A percentile compares a stretch with the other conserved stretches of the same genome.
These are phyloP conservation scores for Lucifuga dentata DNA, from an alignment of 2,113 vertebrate genomes.

Conservation along the genomic window DNA sequence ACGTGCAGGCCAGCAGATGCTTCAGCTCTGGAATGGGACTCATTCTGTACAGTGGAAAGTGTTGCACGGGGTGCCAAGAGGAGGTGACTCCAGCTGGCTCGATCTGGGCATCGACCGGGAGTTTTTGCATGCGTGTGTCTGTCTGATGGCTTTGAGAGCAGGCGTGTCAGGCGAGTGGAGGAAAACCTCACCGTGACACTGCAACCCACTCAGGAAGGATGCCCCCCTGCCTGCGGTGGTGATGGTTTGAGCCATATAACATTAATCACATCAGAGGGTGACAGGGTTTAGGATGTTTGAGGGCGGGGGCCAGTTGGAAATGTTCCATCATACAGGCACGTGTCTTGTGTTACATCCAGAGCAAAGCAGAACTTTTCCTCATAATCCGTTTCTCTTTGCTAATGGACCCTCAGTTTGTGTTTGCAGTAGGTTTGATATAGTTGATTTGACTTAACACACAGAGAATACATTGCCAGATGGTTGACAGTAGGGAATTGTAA, in stretches of 20 bases:
- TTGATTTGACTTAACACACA: neutral
- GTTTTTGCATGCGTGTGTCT: conserved; percentile 29
- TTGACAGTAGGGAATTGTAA: neutral
- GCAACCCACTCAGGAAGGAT: conserved; percentile 78
- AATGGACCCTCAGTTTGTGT: neutral
- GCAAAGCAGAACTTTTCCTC: neutral
- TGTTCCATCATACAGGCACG: conserved; percentile 50
- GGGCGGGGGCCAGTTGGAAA: conserved; percentile 38
- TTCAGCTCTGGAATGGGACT: conserved; percentile 59
- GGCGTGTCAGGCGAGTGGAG: conserved; percentile 50
- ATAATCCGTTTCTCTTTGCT: neutral
- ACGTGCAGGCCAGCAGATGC: conserved; percentile 55
- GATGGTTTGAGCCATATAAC: conserved; percentile 48
- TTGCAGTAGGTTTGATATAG: neutral
- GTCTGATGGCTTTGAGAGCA: conserved; percentile 27
- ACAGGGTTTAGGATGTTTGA: conserved; percentile 62
- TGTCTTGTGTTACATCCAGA: conserved; percentile 17
- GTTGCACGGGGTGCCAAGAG: conserved; percentile 58
- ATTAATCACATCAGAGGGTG: conserved; percentile 68
- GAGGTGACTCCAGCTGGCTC: conserved; percentile 63
- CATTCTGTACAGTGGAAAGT: conserved; percentile 70
- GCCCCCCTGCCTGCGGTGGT: conserved; percentile 56
- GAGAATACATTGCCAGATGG: neutral
- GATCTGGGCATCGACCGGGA: conserved; percentile 28
- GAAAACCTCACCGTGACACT: conserved; percentile 71